Base-by-base conservation (phyloP, 64 coral and sea anemone species). In the Stylophora pistillata region DNA sequence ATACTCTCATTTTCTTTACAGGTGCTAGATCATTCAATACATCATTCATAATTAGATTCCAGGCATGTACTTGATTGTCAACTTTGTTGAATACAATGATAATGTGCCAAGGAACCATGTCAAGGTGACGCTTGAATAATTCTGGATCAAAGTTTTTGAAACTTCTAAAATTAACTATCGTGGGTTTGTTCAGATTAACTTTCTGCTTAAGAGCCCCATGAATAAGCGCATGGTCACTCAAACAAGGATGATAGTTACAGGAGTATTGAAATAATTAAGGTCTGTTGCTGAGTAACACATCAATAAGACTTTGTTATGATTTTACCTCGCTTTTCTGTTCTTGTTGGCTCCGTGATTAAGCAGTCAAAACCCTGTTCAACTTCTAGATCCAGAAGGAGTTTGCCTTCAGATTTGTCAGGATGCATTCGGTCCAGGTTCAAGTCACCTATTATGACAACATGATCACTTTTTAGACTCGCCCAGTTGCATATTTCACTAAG, bases 401-500 rank as follows among this genome's bases (percentile, higher is more conserved):
- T 86, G 33, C 84, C 84, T 53, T 86, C 84, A 57, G 14, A 3
- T 23, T 72, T 56, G 18, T 72, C 84, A 32, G 80, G 60, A 15
- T 32, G 26, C 20, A 84, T 23, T 33, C 80, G 13, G 31, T 84
- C 80, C 26, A 84, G 15, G 10, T 84, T 84, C 20, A 84, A 30
- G 16, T 86, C 82, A 15, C 82, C 82, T 3, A 66, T 69, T 0
- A 54, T 9, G 0, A 74, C 73, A 0, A 91, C 89, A 85, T 53
- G 61, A 16, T 85, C 34, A 53, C 69, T 85, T 85, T 85, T 70
- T 20, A 91, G 28, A 66, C 68, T 91, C 0, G 89, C 89, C 89
- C 89, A 85, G 16, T 76, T 91, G 58, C 79, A 91, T 15, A 91
- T 26, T 29, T 85, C 89, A 61, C 80, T 91, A 13, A 91, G 80